These are phyloP conservation scores for Eucera pruinosa DNA, from an alignment of 2,888 invertebrate species.

Conservation along the genomic window DNA sequence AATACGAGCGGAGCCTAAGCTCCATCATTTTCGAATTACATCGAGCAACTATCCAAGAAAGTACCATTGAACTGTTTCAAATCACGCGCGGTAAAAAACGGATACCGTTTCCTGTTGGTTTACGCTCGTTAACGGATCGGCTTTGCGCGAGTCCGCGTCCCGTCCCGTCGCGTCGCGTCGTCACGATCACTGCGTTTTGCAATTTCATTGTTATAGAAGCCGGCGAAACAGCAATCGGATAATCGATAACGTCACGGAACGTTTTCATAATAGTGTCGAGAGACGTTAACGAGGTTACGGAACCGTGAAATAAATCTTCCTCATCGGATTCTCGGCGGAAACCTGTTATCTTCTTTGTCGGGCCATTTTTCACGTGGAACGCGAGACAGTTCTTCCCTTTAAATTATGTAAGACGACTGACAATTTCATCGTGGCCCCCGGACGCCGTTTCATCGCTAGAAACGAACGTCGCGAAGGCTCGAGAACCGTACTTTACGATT, in stretches of 20 bases:
- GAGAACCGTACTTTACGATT: slow-evolving; percentile 33
- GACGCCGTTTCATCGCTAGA: neutral
- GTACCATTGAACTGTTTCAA: slow-evolving; percentile 1
- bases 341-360: slow-evolving; percentile 27
- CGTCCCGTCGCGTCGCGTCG: too few relatives aligned
- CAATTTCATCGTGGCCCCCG: slow-evolving; percentile 29
- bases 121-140: slow-evolving; percentile 19
- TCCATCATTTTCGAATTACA: slow-evolving; percentile 19
- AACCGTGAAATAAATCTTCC: slow-evolving; percentile 36
- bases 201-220: slow-evolving; percentile 2
- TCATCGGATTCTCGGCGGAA: slow-evolving; percentile 15
- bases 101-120: neutral
- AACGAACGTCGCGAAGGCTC: neutral
- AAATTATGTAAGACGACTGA: slow-evolving; percentile 42
- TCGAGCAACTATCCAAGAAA: neutral
- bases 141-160: too few relatives aligned
- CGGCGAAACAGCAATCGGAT: slow-evolving; percentile 2
- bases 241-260: slow-evolving; percentile 13
- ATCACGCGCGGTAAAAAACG: slow-evolving; percentile 23
- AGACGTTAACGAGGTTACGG: slow-evolving; percentile 34
- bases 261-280: slow-evolving; percentile 23
- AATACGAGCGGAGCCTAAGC: slow-evolving; percentile 18
- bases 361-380: slow-evolving; percentile 32
- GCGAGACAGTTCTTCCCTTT: slow-evolving; percentile 10
- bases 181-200: neutral